A percentile compares a stretch with the other conserved stretches of the same genome.
Conservation (phyloP, 2,113 vertebrate genomes). For the Cyanoramphus novaezelandiae region DNA sequence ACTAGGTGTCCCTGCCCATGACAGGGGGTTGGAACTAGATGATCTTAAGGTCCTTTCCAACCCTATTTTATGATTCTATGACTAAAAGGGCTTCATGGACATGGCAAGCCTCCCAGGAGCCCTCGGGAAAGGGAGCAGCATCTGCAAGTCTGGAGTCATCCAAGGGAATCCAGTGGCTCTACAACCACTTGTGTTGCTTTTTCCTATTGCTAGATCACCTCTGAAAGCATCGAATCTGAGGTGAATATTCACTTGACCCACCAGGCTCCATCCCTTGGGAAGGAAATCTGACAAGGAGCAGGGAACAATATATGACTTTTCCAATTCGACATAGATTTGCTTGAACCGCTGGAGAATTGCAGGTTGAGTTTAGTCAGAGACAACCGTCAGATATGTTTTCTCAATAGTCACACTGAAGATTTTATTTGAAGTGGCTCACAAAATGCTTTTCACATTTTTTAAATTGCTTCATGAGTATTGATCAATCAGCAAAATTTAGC, state of each 20-base stretch:
- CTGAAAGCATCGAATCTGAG: neutral
- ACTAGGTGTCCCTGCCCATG: too few relatives aligned
- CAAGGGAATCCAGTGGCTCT: neutral
- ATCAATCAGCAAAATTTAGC: slow-evolving; percentile 69
- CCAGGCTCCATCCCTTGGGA: neutral
- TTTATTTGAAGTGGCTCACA: slow-evolving; percentile 38
- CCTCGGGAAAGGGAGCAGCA: neutral
- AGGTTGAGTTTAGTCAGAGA: slow-evolving; percentile 1
- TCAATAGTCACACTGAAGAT: slow-evolving; percentile 26
- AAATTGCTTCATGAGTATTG: slow-evolving; percentile 59
- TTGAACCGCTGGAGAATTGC: neutral
- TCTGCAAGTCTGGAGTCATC: neutral
- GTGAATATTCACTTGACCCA: neutral
- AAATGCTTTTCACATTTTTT: slow-evolving; percentile 50
- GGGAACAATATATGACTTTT: neutral
- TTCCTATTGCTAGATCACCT: neutral
- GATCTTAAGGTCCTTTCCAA: too few relatives aligned
- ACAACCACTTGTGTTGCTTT: neutral
- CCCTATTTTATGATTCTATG: neutral
- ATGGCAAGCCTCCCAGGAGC: neutral
- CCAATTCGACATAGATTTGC: neutral
- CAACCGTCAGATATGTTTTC: slow-evolving; percentile 14
- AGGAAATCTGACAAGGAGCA: neutral
- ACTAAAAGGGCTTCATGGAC: neutral
- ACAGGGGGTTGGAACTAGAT: too few relatives aligned